Percentiles rank a stretch among this genome's conserved stretches.
phyloP scores from a whole-genome alignment of 2,888 invertebrate genomes.

The Atethmia centrago region DNA sequence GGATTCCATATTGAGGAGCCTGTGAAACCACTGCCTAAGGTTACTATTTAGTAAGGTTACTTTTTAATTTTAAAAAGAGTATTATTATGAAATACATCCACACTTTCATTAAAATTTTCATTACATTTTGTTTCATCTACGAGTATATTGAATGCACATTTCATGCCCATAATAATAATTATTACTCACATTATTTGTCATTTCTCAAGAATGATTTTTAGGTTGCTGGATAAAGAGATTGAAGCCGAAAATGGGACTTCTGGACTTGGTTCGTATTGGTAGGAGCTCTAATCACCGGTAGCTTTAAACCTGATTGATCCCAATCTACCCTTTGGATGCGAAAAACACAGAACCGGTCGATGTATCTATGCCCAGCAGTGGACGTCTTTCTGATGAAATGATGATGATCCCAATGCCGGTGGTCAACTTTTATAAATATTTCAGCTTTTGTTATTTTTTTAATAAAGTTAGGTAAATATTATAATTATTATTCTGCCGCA shows the following conservation, averaged over 20 bases:
- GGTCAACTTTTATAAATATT: neutral
- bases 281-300: neutral
- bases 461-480: neutral
- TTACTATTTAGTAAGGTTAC: too few relatives aligned
- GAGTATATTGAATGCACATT: too few relatives aligned
- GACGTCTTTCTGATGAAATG: too few relatives aligned
- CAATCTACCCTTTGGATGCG: too few relatives aligned
- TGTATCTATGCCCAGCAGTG: too few relatives aligned
- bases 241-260: neutral
- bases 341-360: too few relatives aligned
- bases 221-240: too few relatives aligned
- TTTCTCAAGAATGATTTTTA: neutral
- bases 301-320: neutral
- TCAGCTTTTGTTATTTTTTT: neutral
- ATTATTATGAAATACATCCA: neutral
- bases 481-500: neutral
- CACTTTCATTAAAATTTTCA: too few relatives aligned
- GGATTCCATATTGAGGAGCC: constrained; percentile 78
- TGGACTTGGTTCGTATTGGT: neutral
- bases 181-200: neutral
- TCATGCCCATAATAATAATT: too few relatives aligned
- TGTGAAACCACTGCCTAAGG: constrained; percentile 75
- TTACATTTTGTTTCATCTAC: too few relatives aligned
- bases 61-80: too few relatives aligned
- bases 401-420: too few relatives aligned